Conservation (phyloP, 2,113 vertebrate species). For the Amblyornis subalaris region DNA sequence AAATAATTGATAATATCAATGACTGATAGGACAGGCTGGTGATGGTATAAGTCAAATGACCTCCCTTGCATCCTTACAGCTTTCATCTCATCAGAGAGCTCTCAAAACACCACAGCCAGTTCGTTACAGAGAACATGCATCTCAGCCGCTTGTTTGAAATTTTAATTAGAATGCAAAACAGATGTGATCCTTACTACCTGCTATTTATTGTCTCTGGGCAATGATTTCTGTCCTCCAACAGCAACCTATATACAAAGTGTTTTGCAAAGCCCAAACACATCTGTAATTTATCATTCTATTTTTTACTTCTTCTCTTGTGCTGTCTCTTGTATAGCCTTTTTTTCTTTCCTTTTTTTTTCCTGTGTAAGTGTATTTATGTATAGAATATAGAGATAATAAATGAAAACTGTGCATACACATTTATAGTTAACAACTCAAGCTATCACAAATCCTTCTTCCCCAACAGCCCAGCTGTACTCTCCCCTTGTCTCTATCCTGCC, state of each 20-base stretch:
- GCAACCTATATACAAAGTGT: background rate
- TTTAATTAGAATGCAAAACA: conserved; percentile 28
- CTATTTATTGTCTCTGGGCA: background rate
- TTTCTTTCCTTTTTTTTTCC: background rate
- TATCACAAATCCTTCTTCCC: background rate
- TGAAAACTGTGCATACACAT: background rate
- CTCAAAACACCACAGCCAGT: background rate
- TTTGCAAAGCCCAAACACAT: background rate
- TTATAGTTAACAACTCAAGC: background rate
- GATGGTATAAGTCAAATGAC: background rate
- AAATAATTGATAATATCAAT: background rate
- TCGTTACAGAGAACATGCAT: background rate
- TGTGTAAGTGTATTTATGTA: background rate
- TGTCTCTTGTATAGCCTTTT: background rate
- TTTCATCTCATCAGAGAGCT: conserved; percentile 8
- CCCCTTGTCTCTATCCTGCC: background rate
- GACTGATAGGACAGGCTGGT: background rate
- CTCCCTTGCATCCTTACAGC: background rate
- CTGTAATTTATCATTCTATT: background rate
- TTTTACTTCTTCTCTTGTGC: background rate
- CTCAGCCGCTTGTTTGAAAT: conserved; percentile 3
- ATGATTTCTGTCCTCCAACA: background rate
- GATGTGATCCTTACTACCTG: background rate
- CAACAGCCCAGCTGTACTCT: background rate
- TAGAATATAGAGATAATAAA: background rate